Evolutionary conservation across 23 tunicate species (phyloP), one percentile per base, ranked within the genome.

Genomic region (Phallusia fumigata): DNA sequence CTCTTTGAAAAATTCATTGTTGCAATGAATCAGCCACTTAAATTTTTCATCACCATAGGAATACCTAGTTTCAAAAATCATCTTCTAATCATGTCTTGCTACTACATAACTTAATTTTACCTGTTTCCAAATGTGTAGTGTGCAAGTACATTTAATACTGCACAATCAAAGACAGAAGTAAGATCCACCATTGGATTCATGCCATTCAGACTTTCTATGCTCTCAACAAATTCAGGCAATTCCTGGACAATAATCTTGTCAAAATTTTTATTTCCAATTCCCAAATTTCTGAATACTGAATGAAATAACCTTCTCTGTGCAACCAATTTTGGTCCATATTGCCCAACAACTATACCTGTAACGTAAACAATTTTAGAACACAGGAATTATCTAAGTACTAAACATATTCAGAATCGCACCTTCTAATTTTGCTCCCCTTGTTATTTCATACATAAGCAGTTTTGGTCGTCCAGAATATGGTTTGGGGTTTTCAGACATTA

Each of bases 251-350:
- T 75, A 19, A 53, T 47, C 28, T 83, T 74, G 13, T 74, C 86
- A 45, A 75, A 32, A 77, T 35, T 51, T 40, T 40, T 33, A 13
- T 45, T 35, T 12, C 58, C 35, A n/a, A 49, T 21, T 0, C 79
- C 79, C 86, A 74, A 33, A 19, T 44, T 47, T 32, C 78, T 52
- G 36, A 83, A 72, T 28, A 64, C 86, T 36, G 58, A 28, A 31
- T 83, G 53, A 53, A 83, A 83, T 12, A 83, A 13, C 78, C 74
- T 83, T 45, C 86, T 36, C 0, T 83, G 65, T 0, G 86, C 86
- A 15, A 32, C 35, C 65, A 64, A 83, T 73, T 26, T 73, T 19
- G 86, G 79, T 10, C 79, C 78, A 74, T 74, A 74, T 0, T 30
- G 65, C 12, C 30, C 78, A 74, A 33, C 69, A 18, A 47, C 86